A percentile compares a stretch with the other conserved stretches of the same genome.
phyloP scores from a whole-genome alignment of 2,888 invertebrate species.

The Halictus quadricinctus region DNA sequence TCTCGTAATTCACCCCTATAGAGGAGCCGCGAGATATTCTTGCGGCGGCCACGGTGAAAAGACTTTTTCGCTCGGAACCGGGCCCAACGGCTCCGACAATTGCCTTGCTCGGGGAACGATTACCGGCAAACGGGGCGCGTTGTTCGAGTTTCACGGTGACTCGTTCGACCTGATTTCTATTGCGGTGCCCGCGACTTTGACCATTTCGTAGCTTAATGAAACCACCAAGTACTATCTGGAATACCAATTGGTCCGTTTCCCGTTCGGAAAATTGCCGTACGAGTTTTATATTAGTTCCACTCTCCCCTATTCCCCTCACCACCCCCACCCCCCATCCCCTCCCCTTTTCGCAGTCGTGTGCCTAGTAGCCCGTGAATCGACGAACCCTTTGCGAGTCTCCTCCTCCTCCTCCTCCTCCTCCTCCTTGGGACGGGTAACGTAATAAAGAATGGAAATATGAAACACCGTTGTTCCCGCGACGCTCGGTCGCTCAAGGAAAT shows the following conservation, averaged over 20 bases:
- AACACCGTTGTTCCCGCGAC: slow-evolving; percentile 3
- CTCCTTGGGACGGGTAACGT: background rate
- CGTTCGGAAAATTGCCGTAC: slow-evolving; percentile 11
- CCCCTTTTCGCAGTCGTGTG: background rate
- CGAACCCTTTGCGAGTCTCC: background rate
- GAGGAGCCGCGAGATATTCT: slow-evolving; percentile 29
- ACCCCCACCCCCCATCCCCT: background rate
- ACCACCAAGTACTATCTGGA: background rate
- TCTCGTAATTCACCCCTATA: slow-evolving; percentile 40
- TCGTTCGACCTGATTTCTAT: slow-evolving; percentile 25
- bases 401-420: too few relatives aligned
- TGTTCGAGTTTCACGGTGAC: slow-evolving; percentile 18
- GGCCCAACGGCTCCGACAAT: slow-evolving; percentile 24
- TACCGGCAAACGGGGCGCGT: background rate
- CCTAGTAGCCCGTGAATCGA: slow-evolving; percentile 1
- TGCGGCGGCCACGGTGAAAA: slow-evolving; percentile 39
- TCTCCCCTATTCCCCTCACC: background rate
- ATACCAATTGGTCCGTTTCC: slow-evolving; percentile 16
- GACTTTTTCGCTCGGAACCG: slow-evolving; percentile 23
- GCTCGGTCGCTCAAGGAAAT: background rate
- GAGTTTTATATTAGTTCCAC: slow-evolving; percentile 18
- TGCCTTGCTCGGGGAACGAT: slow-evolving; percentile 17
- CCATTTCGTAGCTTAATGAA: slow-evolving; percentile 7
- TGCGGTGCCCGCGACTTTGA: background rate
- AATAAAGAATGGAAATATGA: slow-evolving; percentile 10